Conservation (phyloP, 2,113 vertebrate species). For the Forbesichthys papilliferus region DNA sequence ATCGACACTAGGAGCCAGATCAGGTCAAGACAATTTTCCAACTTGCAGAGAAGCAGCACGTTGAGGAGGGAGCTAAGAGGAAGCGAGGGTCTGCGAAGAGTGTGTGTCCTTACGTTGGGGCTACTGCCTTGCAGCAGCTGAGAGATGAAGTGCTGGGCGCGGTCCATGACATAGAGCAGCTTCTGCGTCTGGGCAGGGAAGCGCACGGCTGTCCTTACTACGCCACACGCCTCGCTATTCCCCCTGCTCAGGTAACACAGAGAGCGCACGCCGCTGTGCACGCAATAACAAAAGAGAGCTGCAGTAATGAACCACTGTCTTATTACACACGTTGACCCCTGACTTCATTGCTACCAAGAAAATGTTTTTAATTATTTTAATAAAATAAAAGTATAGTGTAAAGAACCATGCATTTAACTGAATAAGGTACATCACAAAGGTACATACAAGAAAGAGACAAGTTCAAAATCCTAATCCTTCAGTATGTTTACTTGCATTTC, state of each 20-base stretch:
- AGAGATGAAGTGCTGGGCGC: conserved; percentile 82
- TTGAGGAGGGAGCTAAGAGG: conserved; percentile 75
- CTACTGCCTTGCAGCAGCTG: conserved; percentile 83
- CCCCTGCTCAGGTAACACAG: conserved; percentile 80
- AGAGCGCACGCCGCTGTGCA: neutral
- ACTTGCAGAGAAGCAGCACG: conserved; percentile 50
- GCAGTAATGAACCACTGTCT: too few relatives aligned
- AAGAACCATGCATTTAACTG: too few relatives aligned
- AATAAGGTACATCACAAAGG: too few relatives aligned
- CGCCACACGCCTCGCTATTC: conserved; percentile 84
- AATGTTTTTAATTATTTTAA: too few relatives aligned
- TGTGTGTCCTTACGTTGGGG: conserved; percentile 81
- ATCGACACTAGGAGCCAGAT: too few relatives aligned
- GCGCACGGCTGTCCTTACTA: conserved; percentile 89
- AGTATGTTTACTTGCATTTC: neutral
- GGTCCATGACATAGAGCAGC: conserved; percentile 90
- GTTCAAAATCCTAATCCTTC: too few relatives aligned
- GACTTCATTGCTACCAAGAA: too few relatives aligned
- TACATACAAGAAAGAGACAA: too few relatives aligned
- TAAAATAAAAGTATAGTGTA: too few relatives aligned
- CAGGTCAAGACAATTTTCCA: neutral
- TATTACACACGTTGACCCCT: too few relatives aligned
- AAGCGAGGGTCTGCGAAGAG: conserved; percentile 66
- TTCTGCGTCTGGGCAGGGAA: conserved; percentile 82
- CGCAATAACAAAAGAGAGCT: too few relatives aligned